Evolutionary conservation across 2,113 vertebrate genomes (phyloP), one percentile per base, ranked within the genome.

Genomic region (Elephantulus edwardii): DNA sequence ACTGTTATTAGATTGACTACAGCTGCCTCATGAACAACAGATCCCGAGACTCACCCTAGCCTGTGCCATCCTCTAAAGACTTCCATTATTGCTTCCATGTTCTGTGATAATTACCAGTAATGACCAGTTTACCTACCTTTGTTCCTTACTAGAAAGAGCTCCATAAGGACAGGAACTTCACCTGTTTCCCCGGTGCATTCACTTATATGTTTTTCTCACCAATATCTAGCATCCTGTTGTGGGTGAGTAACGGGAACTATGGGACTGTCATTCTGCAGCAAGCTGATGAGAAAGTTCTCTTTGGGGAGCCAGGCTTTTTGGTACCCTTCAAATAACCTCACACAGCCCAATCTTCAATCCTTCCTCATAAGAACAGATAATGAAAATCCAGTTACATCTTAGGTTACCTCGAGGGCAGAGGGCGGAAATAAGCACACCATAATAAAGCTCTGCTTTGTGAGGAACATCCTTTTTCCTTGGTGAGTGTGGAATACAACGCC

Each of bases 371-470:
- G 40, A 83, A 54, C 33, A 78, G 77, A 78, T 54, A 83, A 81
- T 28, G 20, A 60, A 75, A 92, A 66, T 78, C 79, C 44, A 87
- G n/a, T 91, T 82, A 79, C 20, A 44, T 72, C 56, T 86, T 38
- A 89, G 19, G 33, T 66, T 70, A 68, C 64, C 84, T 70, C 33
- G 38, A 1, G 4, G 40, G 9, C 58, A 24, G n/a, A 70, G 58
- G 9, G 22, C n/a, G 19, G 72, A 83, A 82, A 84, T 14, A 71
- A 92, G 38, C n/a, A 83, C 28, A 71, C 44, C 30, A 10, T 28
- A 17, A 83, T 71, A 77, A 90, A 74, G 6, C 2, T 81, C 74
- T 40, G 6, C n/a, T 82, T 75, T 35, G 26, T 42, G 46, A 24
- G 8, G 5, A 77, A 66, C 46, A 60, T n/a, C 40, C 17, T 40